Evolutionary conservation across 2,888 invertebrate genomes (phyloP), one percentile per base, ranked within the genome.

Genomic region (Himalopsyche kuldschensis): DNA sequence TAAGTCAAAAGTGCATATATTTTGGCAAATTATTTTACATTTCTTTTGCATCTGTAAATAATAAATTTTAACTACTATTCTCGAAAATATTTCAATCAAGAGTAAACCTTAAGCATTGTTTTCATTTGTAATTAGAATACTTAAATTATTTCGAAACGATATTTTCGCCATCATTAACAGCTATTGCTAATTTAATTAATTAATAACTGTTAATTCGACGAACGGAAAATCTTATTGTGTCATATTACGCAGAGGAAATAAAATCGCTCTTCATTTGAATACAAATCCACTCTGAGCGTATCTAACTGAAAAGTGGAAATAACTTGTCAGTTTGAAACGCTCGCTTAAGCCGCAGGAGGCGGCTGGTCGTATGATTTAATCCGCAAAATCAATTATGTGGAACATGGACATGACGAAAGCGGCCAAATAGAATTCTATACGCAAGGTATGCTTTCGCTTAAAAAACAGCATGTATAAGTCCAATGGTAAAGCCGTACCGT

Each of bases 331-430:
- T 41, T 80, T 80, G 77, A 76, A 77, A 47, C 75, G 78, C 32
- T 20, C 79, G 48, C 55, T 55, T 48, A 79, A 79, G 55, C 48
- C 46, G 55, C 75, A 27, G 75, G 69, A 79, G 82, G 84, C 81
- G 84, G 76, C 84, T 55, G 82, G 47, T 78, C 79, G 78, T 82
- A 78, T 84, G 84, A 84, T 84, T 84, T 80, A 82, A 84, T 84
- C 82, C 84, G 75, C 84, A 82, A 79, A 84, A 84, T 82, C 84
- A 84, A 84, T 84, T 84, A 84, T 84, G 82, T 82, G 84, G 79
- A 80, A 84, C 84, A 82, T 48, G 82, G 80, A 75, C 76, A 80
- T 80, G 80, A 80, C 81, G 80, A 80, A 82, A 80, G 75, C 81
- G 79, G 47, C 55, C 55, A 24, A 20, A 55, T 55, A 20, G n/a